Conservation (phyloP, 2,797 vertebrate species). For the Meda fulgida region DNA sequence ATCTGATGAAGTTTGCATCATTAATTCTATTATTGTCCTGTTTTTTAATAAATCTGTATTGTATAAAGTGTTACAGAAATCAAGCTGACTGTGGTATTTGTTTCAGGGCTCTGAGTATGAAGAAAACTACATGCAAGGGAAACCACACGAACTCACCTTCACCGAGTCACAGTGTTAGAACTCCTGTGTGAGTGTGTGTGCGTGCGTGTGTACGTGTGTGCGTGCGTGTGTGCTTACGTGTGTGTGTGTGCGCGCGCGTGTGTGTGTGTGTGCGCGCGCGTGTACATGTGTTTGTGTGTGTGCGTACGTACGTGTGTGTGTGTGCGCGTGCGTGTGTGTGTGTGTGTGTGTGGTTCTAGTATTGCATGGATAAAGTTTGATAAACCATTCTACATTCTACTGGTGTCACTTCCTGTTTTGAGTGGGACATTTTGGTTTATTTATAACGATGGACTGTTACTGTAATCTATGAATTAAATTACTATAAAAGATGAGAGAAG, state of each 20-base stretch:
- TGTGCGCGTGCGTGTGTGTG: not conserved
- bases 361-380: constrained; percentile 3
- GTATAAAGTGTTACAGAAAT: not conserved
- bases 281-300: not conserved
- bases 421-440: not conserved
- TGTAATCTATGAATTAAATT: not conserved
- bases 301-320: not conserved
- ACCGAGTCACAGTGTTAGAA: constrained; percentile 39
- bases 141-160: not conserved
- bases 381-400: not conserved
- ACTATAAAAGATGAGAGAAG: not conserved
- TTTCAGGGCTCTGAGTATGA: constrained; percentile 51
- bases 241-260: not conserved
- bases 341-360: not conserved
- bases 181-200: not conserved
- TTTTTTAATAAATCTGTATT: not conserved
- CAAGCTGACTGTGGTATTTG: not conserved
- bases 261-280: not conserved
- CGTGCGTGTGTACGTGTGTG: not conserved
- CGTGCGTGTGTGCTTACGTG: not conserved
- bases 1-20: not conserved
- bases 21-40: not conserved
- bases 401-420: not conserved
- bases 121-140: constrained; percentile 2
- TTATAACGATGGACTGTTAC: constrained; percentile 5